A percentile compares a stretch with the other conserved stretches of the same genome.
Evolutionary conservation across 2,888 invertebrate genomes (phyloP).

Genomic region (Nemotelus nigrinus): DNA sequence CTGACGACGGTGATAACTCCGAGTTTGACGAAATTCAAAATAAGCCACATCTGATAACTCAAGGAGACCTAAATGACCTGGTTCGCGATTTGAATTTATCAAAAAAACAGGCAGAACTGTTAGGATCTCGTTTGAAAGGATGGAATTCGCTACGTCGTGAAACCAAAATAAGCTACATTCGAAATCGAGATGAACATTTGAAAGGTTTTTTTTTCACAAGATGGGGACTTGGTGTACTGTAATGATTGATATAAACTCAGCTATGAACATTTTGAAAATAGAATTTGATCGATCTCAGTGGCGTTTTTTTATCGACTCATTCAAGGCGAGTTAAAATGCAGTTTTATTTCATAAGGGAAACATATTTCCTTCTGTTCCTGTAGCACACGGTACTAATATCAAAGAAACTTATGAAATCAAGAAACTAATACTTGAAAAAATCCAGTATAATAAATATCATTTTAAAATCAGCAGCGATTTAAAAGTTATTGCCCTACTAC

Average conservation of each 20-base stretch:
- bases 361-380: too few relatives aligned
- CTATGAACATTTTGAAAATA: neutral
- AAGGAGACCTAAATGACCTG: constrained; percentile 40
- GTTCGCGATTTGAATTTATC: constrained; percentile 43
- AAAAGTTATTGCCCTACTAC: too few relatives aligned
- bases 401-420: too few relatives aligned
- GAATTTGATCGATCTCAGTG: constrained; percentile 10
- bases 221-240: constrained; percentile 21
- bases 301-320: constrained; percentile 10
- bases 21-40: constrained; percentile 38
- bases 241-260: neutral
- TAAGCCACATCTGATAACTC: constrained; percentile 41
- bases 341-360: too few relatives aligned
- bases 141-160: constrained; percentile 40
- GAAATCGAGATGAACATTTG: constrained; percentile 18
- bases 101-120: constrained; percentile 42
- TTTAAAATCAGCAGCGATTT: too few relatives aligned
- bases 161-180: constrained; percentile 12
- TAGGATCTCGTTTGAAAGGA: constrained; percentile 37
- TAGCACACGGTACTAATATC: too few relatives aligned
- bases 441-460: too few relatives aligned
- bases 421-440: too few relatives aligned
- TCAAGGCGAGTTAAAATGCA: too few relatives aligned
- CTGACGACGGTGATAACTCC: constrained; percentile 9
- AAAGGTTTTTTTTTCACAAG: neutral